Evolutionary conservation across 2,113 vertebrate species (phyloP), one percentile per base, ranked within the genome.

Genomic region (Morone saxatilis): DNA sequence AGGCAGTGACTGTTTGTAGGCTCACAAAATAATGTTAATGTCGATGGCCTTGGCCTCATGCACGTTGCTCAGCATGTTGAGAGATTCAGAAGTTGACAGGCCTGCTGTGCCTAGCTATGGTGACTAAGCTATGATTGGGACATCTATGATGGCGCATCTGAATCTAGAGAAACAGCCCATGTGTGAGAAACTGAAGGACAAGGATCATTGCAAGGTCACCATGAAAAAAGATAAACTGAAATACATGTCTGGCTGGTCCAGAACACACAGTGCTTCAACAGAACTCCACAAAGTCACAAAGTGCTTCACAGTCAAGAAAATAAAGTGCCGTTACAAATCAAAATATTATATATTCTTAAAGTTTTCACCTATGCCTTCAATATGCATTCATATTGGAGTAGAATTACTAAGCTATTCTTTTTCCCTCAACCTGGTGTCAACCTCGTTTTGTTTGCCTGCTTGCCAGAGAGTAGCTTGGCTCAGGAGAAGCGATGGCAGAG

Each of bases 401-500:
- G 41, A 48, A 60, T 59, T 22, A 17, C 4, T 20, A 13, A 56
- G 4, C 19, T 20, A 6, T 48, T 45, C 7, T 31, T 48, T 22
- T 60, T 8, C 13, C n/a, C 54, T 68, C 56, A 25, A 40, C 65
- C 51, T 68, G 59, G 41, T 69, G 62, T 78, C 61, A 6, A 17
- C 59, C 25, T 16, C 20, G 22, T 48, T 70, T 62, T 66, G 51
- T 81, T 67, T 75, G 60, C 43, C 54, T 19, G 48, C 12, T 19
- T 45, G 40, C 41, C 25, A 22, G 61, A 60, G 47, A 81, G 74
- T 67, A 74, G 67, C 41, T 56, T 78, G 68, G 63, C 65, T 6
- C 19, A 10, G 11, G 1, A 22, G 50, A 59, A 48, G 73, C 16
- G 31, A n/a, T 38, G 66, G 74, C 51, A 71, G 82, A 71, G 83